Evolutionary conservation across 2,113 vertebrate species (phyloP), one percentile per base, ranked within the genome.

Genomic region (Penelope pileata): DNA sequence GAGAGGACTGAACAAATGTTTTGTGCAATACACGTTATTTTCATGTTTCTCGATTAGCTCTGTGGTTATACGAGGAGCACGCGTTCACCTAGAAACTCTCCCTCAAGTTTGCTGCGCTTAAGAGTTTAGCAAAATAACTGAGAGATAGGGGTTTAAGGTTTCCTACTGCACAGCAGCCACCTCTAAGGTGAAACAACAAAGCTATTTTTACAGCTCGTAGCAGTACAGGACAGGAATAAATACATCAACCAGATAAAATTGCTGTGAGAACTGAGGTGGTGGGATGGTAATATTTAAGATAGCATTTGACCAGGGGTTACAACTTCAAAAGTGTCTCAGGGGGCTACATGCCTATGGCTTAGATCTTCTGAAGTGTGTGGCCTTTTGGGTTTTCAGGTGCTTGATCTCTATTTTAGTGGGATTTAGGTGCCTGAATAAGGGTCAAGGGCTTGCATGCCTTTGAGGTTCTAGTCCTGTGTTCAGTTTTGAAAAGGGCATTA

Each of bases 221-320:
- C 67, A 76, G 78, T 42, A 51, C 42, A 83, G 90, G 67, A 78
- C 90, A 86, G 90, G 88, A 96, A 95, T 90, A 94, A 95, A 95
- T 88, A 94, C 72, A 90, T 94, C 73, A 75, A 43, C 56, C 85
- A 94, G 95, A 96, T 93, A 95, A 95, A 95, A 93, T 64, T 86
- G 83, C 88, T 88, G 56, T 81, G 91, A 64, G 93, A 90, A 67
- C 88, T 58, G 91, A 96, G 90, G 64, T 78, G 72, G 85, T 83
- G 90, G 94, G 96, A 90, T 93, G 90, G 88, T 88, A 81, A 60
- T 56, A 12, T 96, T 94, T 90, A 83, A 95, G 94, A 96, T 94
- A 94, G 90, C 91, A 62, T 95, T 96, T 97, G 91, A 96, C 93
- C 90, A 86, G 76, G 64, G 94, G 91, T 95, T 91, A 91, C 7